Evolutionary conservation across 2,113 vertebrate genomes (phyloP), one percentile per base, ranked within the genome.

Genomic region (Ageneiosus marmoratus): DNA sequence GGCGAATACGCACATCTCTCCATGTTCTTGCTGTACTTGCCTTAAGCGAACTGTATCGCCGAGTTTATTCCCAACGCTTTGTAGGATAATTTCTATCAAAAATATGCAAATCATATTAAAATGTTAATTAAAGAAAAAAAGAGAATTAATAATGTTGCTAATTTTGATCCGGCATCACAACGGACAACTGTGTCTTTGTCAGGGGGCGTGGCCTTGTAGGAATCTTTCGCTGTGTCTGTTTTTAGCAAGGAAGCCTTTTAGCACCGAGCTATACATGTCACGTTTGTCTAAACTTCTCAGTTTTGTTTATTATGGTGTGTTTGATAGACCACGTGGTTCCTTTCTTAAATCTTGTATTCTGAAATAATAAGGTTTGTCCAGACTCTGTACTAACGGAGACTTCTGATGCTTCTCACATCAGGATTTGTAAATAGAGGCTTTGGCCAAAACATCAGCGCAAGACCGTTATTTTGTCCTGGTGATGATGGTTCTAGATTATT

Each of bases 131-230:
- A 32, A 27, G 5, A 27, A 27, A 60, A 34, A 16, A 18, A 48
- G 15, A 50, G 16, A 41, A 37, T 74, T 65, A n/a, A 51, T 65
- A 29, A 29, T 63, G 37, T 73, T 67, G 24, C 29, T 48, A 1
- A 56, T 87, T 87, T 80, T 75, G 55, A 7, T 37, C 77, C 1
- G 86, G 86, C 86, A 77, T 55, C 69, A n/a, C 24, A 50, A 20
- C 20, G 72, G 81, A 13, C 86, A 81, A 55, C 84, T 73, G 50
- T 83, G 34, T 16, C 44, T 24, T 0, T 76, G 84, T 83, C 58
- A 83, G 82, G 86, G 78, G 86, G 84, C 81, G 86, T 79, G 86
- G 80, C 34, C 72, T 83, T 22, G 24, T 27, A n/a, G 44, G 16
- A 27, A 37, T 32, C 37, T 80, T 44, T 81, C 34, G 1, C 32